These are phyloP conservation scores for Spheniscus humboldti DNA, from an alignment of 2,797 vertebrate genomes.

Conservation along the genomic window DNA sequence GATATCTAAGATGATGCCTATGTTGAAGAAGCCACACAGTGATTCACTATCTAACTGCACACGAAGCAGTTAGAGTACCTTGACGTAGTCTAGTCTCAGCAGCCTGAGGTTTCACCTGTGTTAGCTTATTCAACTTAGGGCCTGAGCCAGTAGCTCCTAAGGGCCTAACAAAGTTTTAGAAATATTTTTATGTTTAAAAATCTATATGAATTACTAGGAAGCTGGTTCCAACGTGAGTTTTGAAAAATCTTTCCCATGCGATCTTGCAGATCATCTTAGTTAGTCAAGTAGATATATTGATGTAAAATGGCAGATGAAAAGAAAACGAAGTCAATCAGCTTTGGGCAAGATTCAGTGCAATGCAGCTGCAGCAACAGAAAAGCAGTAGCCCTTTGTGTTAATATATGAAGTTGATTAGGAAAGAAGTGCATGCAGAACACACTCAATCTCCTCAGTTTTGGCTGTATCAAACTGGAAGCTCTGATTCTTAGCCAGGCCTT, in stretches of 20 bases:
- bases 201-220: background rate
- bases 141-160: background rate
- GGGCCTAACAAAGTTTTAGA: background rate
- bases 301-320: background rate
- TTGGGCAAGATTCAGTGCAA: background rate
- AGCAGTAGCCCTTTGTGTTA: background rate
- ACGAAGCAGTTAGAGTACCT: background rate
- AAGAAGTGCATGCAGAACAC: background rate
- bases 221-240: background rate
- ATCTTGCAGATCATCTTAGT: background rate
- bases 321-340: background rate
- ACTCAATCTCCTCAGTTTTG: background rate
- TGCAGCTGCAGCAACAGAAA: background rate
- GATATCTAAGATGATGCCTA: background rate
- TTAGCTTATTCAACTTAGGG: background rate
- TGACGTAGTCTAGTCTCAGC: background rate
- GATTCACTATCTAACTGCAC: background rate
- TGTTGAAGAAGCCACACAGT: background rate
- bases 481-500: background rate
- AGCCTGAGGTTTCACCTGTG: background rate
- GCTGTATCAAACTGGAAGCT: background rate
- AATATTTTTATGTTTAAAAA: background rate
- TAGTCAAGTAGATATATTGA: background rate
- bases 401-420: background rate
- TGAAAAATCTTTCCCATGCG: background rate